Evolutionary conservation across 2,797 vertebrate genomes (phyloP).

Genomic region (Smutsia gigantea): DNA sequence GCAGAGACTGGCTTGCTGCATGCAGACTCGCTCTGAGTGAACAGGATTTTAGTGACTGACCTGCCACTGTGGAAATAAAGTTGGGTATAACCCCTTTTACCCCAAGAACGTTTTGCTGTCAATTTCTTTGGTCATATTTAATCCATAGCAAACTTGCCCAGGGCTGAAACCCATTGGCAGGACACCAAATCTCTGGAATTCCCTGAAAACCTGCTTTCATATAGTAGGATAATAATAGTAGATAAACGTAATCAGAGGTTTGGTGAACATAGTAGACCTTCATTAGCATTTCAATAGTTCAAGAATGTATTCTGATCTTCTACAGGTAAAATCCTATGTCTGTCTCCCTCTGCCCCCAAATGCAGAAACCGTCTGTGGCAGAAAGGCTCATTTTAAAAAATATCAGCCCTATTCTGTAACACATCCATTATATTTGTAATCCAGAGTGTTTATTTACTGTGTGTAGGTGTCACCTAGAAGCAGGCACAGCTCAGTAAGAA

Average conservation of each 20-base stretch:
- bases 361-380: not conserved
- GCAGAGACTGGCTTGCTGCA: too few relatives aligned
- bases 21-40: too few relatives aligned
- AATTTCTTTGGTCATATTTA: too few relatives aligned
- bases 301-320: not conserved
- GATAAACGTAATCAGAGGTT: not conserved
- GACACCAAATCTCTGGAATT: not conserved
- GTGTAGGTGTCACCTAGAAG: constrained; percentile 7
- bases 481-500: not conserved
- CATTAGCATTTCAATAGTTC: not conserved
- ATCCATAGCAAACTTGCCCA: too few relatives aligned
- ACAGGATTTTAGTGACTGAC: too few relatives aligned
- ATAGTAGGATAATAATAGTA: not conserved
- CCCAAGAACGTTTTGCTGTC: too few relatives aligned
- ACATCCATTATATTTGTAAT: not conserved
- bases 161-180: too few relatives aligned
- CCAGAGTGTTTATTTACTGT: not conserved
- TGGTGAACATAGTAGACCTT: not conserved
- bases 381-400: not conserved
- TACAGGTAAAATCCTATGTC: not conserved
- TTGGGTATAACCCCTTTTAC: too few relatives aligned
- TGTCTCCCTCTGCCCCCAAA: not conserved
- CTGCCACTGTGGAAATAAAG: too few relatives aligned
- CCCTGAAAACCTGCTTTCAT: not conserved
- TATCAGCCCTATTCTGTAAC: not conserved